These are phyloP conservation scores for Hoplias malabaricus DNA, from an alignment of 2,113 vertebrate species.

Conservation along the genomic window DNA sequence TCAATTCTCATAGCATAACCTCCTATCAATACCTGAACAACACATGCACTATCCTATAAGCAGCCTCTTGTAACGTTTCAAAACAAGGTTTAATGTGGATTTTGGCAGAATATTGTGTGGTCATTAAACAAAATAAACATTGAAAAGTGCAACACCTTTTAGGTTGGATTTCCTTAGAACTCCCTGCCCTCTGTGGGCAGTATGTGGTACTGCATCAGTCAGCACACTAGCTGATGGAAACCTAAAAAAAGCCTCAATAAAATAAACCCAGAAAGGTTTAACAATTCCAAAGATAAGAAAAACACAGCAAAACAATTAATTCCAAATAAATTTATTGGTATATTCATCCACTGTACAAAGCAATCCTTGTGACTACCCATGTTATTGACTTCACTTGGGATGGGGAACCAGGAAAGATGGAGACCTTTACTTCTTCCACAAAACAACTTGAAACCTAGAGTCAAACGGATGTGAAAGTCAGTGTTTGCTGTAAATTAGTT, in stretches of 20 bases:
- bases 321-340: slow-evolving; percentile 80
- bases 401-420: slow-evolving; percentile 56
- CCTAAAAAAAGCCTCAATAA: not conserved
- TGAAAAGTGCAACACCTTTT: not conserved
- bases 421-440: slow-evolving; percentile 49
- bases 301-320: slow-evolving; percentile 45
- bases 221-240: not conserved
- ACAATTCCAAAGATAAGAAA: not conserved
- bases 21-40: not conserved
- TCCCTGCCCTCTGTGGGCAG: slow-evolving; percentile 66
- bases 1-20: not conserved
- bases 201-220: slow-evolving; percentile 4
- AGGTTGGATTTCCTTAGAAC: not conserved
- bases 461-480: not conserved
- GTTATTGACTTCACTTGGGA: slow-evolving; percentile 58
- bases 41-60: too few relatives aligned
- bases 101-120: not conserved
- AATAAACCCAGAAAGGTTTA: not conserved
- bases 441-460: slow-evolving; percentile 50
- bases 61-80: too few relatives aligned
- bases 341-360: slow-evolving; percentile 79
- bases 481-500: not conserved
- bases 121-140: not conserved
- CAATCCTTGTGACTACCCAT: slow-evolving; percentile 63
- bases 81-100: too few relatives aligned